Base-by-base conservation (phyloP, 1,140 invertebrate genomes). In the Drosophila bifasciata region DNA sequence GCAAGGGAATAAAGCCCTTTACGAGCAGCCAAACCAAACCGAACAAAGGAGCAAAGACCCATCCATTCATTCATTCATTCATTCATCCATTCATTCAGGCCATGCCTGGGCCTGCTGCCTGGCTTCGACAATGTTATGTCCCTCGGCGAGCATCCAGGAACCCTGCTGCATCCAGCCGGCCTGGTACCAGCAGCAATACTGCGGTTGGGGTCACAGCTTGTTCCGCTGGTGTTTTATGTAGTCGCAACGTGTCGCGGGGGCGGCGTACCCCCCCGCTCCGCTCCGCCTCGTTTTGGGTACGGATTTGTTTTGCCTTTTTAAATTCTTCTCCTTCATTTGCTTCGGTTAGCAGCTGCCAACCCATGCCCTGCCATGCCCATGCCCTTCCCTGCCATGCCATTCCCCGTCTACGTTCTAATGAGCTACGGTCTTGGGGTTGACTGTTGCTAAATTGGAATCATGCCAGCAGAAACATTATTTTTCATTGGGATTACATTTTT, bases 401-500 rank as follows among this genome's bases (percentile, higher is more conserved):
- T 1, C 23, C 21, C 32, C 23, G 63, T 48, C 62, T 67, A 51
- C 48, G 57, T 57, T 43, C 62, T 88, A 88, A 88, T 88, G 78
- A 88, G 80, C 62, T 50, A 23, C 36, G 45, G 58, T 59, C 67
- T 45, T 40, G 70, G 62, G 70, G 66, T 73, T 67, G 79, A 66
- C 80, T 76, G 43, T 71, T 57, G 78, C 69, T 79, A 79, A 90
- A 90, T 86, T 86, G 88, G 81, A 83, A 89, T 76, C 62, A 72
- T 86, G 81, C 50, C 77, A 72, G 77, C 56, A 67, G 70, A 75
- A 88, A 85, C 79, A 85, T 86, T 90, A 88, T 90, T 89, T 85
- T 90, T 90, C 83, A 88, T 76, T 84, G 71, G 89, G 89, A 91
- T 91, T 91, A 91, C 84, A 91, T 89, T 90, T 91, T 88, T 88